Evolutionary conservation across 2,113 vertebrate species (phyloP), one percentile per base, ranked within the genome.

Genomic region (Craseonycteris thonglongyai): DNA sequence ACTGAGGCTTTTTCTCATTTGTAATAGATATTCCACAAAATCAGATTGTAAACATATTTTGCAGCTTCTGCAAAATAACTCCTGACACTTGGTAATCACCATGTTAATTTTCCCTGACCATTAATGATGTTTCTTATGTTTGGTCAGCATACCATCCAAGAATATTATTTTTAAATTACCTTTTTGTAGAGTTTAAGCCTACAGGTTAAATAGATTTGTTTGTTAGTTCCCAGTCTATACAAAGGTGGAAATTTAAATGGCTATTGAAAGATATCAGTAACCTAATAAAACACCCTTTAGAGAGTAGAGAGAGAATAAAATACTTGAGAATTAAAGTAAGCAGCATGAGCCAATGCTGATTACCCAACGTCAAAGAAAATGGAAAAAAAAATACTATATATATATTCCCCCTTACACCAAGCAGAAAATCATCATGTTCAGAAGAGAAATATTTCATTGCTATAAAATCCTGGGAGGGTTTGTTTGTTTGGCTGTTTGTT

Each of bases 291-390:
- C 9, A 59, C 45, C 21, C 33, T 94, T 82, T 59, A 76, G 59
- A 85, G 88, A 90, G 38, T 95, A 76, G 84, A 63, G 58, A 86
- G 49, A 59, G 80, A 94, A 94, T 92, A 78, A 80, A 88, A 84
- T 90, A 61, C 96, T 94, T 61, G 71, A 89, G 79, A 82, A 61
- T 93, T 95, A 93, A 90, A 97, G 78, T 81, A 91, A 98, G 69
- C 35, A 40, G 76, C 95, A 68, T 83, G 95, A 96, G 15, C 74
- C 94, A 65, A 91, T 3, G 6, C 91, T 98, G 74, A 96, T 98
- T 97, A 97, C 76, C 56, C 91, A 91, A 98, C 97, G 54, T 93
- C 76, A 97, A 94, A 83, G 56, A 86, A 86, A 87, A 93, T 18
- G 13, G 3, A 85, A 38, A 80, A 61, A 56, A 61, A 61, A 30